phyloP scores from a whole-genome alignment of 2,888 invertebrate genomes.

The Hirtodrosophila cameraria region DNA sequence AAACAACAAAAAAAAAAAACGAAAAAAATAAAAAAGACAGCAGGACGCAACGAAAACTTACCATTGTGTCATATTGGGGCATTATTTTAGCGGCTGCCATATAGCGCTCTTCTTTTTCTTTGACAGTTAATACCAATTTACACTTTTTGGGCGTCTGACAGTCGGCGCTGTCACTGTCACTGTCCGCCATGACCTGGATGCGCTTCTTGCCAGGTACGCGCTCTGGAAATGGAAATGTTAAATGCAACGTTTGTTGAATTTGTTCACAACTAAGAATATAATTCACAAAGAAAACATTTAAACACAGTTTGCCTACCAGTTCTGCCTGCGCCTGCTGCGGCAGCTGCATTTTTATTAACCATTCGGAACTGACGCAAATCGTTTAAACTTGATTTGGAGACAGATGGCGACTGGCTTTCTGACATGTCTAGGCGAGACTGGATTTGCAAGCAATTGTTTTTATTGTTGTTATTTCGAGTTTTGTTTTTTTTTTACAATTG shows the following conservation, averaged over 20 bases:
- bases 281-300: conserved; percentile 15
- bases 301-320: conserved; percentile 59
- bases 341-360: conserved; percentile 71
- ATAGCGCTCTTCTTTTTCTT: conserved; percentile 83
- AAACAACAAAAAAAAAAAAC: neutral
- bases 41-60: conserved; percentile 63
- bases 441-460: too few relatives aligned
- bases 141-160: conserved; percentile 75
- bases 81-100: conserved; percentile 82
- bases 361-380: conserved; percentile 82
- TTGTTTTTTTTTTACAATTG: conserved; percentile 17
- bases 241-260: neutral
- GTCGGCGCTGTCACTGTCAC: conserved; percentile 82
- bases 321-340: conserved; percentile 60
- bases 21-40: too few relatives aligned
- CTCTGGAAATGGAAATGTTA: conserved; percentile 54
- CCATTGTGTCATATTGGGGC: conserved; percentile 83
- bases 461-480: too few relatives aligned
- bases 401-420: conserved; percentile 67
- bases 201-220: conserved; percentile 83
- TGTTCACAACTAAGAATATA: neutral
- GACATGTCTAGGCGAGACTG: conserved; percentile 63
- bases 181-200: conserved; percentile 82
- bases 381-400: conserved; percentile 73
- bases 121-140: conserved; percentile 77